A percentile compares a stretch with the other conserved stretches of the same genome.
Evolutionary conservation across 2,888 invertebrate species (phyloP).

Genomic region (Alloscopus bannaensis): DNA sequence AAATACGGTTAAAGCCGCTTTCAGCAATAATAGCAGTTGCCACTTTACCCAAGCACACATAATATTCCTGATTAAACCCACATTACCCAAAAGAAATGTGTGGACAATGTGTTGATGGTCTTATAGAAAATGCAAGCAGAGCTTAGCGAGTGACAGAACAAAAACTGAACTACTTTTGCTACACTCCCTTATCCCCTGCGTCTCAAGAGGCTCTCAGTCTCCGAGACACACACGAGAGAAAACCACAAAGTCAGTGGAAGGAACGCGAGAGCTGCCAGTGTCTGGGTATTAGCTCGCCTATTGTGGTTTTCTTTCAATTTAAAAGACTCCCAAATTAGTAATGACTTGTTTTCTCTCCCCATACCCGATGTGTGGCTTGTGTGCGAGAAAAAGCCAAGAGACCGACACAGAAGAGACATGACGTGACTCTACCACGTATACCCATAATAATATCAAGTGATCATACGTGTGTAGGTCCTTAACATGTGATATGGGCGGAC

Average conservation of each 20-base stretch:
- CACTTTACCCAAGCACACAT: background rate
- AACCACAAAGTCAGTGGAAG: background rate
- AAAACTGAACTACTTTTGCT: too few relatives aligned
- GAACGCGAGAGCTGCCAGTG: background rate
- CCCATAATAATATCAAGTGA: too few relatives aligned
- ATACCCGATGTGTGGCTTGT: background rate
- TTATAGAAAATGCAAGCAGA: too few relatives aligned
- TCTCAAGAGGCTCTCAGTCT: background rate
- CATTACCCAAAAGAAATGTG: background rate
- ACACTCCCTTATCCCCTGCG: background rate
- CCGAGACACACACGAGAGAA: background rate
- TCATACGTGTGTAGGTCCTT: too few relatives aligned
- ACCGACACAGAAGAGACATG: background rate
- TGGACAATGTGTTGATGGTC: background rate
- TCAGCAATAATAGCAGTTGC: too few relatives aligned
- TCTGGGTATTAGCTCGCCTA: background rate
- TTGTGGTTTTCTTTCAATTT: slow-evolving; percentile 56
- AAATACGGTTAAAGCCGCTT: too few relatives aligned
- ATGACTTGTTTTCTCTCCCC: slow-evolving; percentile 58
- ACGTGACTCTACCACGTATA: too few relatives aligned
- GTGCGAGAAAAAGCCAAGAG: background rate
- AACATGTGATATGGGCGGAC: background rate
- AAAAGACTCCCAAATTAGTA: slow-evolving; percentile 66
- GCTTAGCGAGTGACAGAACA: too few relatives aligned
- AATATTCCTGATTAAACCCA: background rate